Conservation (phyloP, 2,113 vertebrate species). For the Cettia cetti region DNA sequence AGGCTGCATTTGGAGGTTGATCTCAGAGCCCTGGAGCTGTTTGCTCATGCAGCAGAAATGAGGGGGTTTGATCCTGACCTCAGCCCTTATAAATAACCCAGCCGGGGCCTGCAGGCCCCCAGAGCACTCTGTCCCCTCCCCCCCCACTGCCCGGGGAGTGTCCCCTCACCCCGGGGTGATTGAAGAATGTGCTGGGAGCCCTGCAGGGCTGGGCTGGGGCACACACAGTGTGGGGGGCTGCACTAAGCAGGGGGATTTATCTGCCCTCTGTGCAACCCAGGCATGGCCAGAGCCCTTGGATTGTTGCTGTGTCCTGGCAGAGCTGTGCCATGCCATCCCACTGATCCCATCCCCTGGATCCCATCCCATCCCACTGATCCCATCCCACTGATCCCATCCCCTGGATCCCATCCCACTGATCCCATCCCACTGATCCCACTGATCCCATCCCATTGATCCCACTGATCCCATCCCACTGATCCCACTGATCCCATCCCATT, state of each 20-base stretch:
- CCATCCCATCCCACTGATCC: no score
- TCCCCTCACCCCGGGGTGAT: not conserved
- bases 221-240: not conserved
- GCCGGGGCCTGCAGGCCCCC: accelerated
- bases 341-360: not conserved
- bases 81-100: conserved; percentile 35
- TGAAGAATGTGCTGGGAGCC: not conserved
- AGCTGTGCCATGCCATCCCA: not conserved
- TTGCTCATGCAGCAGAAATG: not conserved
- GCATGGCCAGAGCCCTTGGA: not conserved
- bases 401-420: no score
- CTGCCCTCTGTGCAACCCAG: not conserved
- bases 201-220: not conserved
- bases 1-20: conserved; percentile 23
- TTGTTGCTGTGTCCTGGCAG: not conserved
- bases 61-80: not conserved
- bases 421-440: no score
- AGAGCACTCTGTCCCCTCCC: not conserved
- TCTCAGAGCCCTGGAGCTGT: not conserved
- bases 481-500: no score
- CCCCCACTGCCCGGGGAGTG: not conserved
- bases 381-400: no score
- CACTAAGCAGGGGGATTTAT: not conserved
- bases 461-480: no score
- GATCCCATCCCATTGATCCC: no score